These are phyloP conservation scores for Opisthocomus hoazin DNA, from an alignment of 2,113 vertebrate genomes.

Conservation along the genomic window DNA sequence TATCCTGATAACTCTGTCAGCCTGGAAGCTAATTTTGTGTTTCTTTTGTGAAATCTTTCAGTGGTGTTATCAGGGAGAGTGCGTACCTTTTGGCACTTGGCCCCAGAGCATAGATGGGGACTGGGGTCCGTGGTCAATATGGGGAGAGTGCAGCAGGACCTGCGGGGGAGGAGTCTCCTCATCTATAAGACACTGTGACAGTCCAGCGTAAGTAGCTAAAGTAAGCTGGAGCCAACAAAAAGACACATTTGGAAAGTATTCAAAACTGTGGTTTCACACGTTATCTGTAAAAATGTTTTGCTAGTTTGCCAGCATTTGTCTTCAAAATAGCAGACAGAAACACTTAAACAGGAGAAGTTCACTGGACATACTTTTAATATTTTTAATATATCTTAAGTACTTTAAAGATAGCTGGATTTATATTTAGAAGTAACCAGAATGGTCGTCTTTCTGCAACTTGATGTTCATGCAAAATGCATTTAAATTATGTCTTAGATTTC, in stretches of 20 bases:
- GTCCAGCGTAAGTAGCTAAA: constrained; percentile 99
- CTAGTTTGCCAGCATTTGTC: constrained; percentile 61
- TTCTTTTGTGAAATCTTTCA: constrained; percentile 74
- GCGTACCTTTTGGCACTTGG: constrained; percentile 93
- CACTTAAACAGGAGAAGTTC: constrained; percentile 35
- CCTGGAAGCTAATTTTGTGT: constrained; percentile 66
- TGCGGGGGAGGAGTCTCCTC: constrained; percentile 97
- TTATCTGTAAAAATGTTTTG: constrained; percentile 75
- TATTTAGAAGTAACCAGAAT: constrained; percentile 41
- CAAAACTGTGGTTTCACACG: constrained; percentile 71
- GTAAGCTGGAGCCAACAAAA: constrained; percentile 93
- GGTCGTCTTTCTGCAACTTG: constrained; percentile 22
- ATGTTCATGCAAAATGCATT: constrained; percentile 48
- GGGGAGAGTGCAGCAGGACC: constrained; percentile 98
- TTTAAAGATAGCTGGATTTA: constrained; percentile 42
- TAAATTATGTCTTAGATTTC: constrained; percentile 31
- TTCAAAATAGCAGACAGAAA: constrained; percentile 64
- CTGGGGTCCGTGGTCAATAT: constrained; percentile 93
- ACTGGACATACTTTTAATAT: constrained; percentile 25
- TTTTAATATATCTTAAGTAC: constrained; percentile 12
- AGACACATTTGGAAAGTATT: constrained; percentile 78
- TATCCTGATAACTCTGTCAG: constrained; percentile 60
- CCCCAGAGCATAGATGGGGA: constrained; percentile 90
- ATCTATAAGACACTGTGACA: constrained; percentile 99
- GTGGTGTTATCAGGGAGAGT: constrained; percentile 99